Evolutionary conservation across 2,113 vertebrate species (phyloP).

Genomic region (Casuarius casuarius): DNA sequence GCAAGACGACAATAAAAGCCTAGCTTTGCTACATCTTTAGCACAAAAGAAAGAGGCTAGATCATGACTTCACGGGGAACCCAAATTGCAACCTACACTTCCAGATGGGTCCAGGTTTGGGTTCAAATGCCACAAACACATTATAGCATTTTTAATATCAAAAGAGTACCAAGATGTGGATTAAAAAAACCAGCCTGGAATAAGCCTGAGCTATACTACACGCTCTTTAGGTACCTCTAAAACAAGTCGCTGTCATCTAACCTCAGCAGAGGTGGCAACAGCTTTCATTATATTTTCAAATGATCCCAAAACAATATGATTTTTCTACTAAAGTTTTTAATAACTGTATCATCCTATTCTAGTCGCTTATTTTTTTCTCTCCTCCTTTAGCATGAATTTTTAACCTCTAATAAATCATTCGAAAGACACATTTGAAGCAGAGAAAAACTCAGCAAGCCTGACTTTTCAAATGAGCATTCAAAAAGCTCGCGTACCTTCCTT

Average conservation of each 20-base stretch:
- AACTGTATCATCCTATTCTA: neutral
- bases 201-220: neutral
- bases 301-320: neutral
- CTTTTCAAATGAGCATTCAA: neutral
- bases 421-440: fast-evolving
- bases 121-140: neutral
- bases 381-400: neutral
- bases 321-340: neutral
- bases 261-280: neutral
- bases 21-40: neutral
- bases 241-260: neutral
- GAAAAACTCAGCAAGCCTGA: neutral
- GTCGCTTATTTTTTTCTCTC: neutral
- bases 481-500: neutral
- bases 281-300: neutral
- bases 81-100: neutral
- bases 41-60: neutral
- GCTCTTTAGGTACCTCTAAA: neutral
- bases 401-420: neutral
- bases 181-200: neutral
- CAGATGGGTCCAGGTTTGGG: fast-evolving
- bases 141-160: neutral
- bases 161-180: neutral
- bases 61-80: fast-evolving
- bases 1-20: neutral